Evolutionary conservation across 2,888 invertebrate genomes (phyloP).

Genomic region (Nyleta sp.): DNA sequence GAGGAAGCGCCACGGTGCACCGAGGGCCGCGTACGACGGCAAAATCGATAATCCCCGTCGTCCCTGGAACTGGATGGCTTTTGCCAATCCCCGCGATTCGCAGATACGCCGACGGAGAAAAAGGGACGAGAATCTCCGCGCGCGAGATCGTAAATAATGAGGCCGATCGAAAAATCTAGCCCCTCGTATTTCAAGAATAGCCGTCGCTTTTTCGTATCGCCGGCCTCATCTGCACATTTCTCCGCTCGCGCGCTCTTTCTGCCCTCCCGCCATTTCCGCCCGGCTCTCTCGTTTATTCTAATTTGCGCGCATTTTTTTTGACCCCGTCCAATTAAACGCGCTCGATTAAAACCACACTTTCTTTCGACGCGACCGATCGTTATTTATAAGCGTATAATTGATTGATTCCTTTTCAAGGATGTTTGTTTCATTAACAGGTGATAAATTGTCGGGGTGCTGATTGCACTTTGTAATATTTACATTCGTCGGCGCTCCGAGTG

Average conservation of each 20-base stretch:
- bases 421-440: conserved; percentile 34
- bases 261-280: not conserved
- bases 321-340: conserved; percentile 20
- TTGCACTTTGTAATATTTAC: conserved; percentile 29
- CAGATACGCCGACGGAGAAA: conserved; percentile 22
- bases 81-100: conserved; percentile 56
- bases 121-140: conserved; percentile 14
- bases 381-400: conserved; percentile 42
- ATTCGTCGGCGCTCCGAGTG: not conserved
- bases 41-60: conserved; percentile 69
- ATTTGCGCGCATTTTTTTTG: conserved; percentile 26
- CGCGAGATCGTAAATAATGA: conserved; percentile 50
- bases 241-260: no score
- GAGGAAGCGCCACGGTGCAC: conserved; percentile 30
- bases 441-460: conserved; percentile 19
- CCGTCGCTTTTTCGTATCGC: not conserved
- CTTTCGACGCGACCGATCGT: conserved; percentile 13
- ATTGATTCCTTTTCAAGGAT: conserved; percentile 39
- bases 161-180: conserved; percentile 43
- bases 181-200: conserved; percentile 40
- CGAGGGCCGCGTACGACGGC: conserved; percentile 53
- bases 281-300: conserved; percentile 33
- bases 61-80: conserved; percentile 61
- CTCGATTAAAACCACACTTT: conserved; percentile 34
- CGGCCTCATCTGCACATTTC: no score